These are phyloP conservation scores for Seira ritae DNA, from an alignment of 2,888 invertebrate genomes.

Conservation along the genomic window DNA sequence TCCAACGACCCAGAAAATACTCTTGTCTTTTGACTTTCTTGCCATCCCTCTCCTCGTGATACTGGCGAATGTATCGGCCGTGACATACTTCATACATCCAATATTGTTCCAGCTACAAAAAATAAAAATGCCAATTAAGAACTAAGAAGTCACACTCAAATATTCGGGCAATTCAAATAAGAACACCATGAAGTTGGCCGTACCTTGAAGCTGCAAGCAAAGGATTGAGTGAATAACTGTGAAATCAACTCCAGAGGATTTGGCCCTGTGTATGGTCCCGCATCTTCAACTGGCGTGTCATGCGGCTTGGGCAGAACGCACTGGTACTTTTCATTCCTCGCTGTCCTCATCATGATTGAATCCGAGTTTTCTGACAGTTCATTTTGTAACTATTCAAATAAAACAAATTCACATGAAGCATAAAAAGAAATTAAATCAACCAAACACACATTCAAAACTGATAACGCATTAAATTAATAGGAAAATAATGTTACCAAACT, in stretches of 20 bases:
- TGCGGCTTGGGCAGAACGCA: slow-evolving; percentile 86
- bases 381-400: neutral
- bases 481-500: slow-evolving; percentile 46
- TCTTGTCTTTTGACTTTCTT: slow-evolving; percentile 89
- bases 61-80: slow-evolving; percentile 92
- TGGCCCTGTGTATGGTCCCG: slow-evolving; percentile 83
- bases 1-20: slow-evolving; percentile 89
- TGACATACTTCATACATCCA: slow-evolving; percentile 99
- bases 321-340: slow-evolving; percentile 88
- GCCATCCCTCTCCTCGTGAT: slow-evolving; percentile 96
- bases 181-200: slow-evolving; percentile 15
- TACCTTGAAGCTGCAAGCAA: slow-evolving; percentile 88
- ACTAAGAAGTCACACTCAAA: neutral
- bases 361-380: slow-evolving; percentile 76
- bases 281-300: slow-evolving; percentile 76
- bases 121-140: no score
- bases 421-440: neutral
- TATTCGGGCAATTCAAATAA: neutral
- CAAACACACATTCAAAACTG: no score
- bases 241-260: slow-evolving; percentile 86
- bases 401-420: neutral
- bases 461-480: no score
- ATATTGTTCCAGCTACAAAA: slow-evolving; percentile 85
- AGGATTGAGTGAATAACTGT: slow-evolving; percentile 83
- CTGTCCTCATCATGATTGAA: slow-evolving; percentile 83